Conservation (phyloP, 2,797 vertebrate species). For the Microhierax caerulescens region DNA sequence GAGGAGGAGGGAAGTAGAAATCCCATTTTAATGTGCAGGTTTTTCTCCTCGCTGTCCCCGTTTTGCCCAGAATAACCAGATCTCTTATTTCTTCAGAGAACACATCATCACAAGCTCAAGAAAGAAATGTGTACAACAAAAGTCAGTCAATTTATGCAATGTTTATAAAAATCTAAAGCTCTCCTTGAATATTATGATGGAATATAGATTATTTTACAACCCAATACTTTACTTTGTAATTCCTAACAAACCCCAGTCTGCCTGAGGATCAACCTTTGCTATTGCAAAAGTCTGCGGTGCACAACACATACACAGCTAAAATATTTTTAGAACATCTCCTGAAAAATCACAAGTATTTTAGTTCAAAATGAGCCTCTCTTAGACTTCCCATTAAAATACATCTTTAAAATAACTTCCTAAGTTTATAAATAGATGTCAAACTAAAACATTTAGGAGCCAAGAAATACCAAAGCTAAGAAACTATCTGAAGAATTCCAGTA, state of each 20-base stretch:
- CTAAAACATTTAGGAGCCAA: neutral
- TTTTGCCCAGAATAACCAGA: neutral
- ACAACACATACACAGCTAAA: neutral
- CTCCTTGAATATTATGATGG: neutral
- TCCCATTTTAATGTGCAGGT: neutral
- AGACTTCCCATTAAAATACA: constrained; percentile 17
- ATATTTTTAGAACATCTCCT: neutral
- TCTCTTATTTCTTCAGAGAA: neutral
- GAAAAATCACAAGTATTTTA: neutral
- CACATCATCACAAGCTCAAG: neutral
- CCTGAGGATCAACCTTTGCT: neutral
- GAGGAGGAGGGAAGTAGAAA: neutral
- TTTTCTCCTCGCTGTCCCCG: neutral
- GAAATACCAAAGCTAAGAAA: constrained; percentile 7
- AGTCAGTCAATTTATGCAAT: neutral
- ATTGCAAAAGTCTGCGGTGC: neutral
- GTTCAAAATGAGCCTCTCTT: neutral
- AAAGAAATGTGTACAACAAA: neutral
- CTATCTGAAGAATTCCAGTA: constrained; percentile 28
- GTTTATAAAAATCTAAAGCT: neutral
- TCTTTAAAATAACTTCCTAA: constrained; percentile 43
- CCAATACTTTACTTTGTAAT: neutral
- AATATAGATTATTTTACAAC: neutral
- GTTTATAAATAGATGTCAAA: constrained; percentile 31
- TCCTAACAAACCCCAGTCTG: neutral